Percentiles rank a stretch among this genome's conserved stretches.
phyloP scores from a whole-genome alignment of 2,888 invertebrate species.

The Rotaria macrura region DNA sequence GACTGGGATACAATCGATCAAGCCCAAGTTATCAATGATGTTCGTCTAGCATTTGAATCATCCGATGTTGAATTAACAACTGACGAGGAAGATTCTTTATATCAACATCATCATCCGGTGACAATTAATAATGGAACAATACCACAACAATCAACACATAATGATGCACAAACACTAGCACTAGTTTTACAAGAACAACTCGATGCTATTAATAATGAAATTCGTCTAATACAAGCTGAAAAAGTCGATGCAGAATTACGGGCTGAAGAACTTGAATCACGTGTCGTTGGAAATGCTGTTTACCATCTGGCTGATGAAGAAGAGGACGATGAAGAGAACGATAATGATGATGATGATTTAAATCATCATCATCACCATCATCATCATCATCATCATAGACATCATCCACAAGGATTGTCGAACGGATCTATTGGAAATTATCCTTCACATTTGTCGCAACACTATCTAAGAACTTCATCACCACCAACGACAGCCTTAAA shows the following conservation, averaged over 20 bases:
- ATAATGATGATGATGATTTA: background rate
- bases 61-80: slow-evolving; percentile 51
- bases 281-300: slow-evolving; percentile 55
- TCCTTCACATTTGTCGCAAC: background rate
- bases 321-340: background rate
- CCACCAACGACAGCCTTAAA: too few relatives aligned
- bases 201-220: slow-evolving; percentile 96
- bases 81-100: slow-evolving; percentile 22
- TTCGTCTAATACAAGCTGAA: slow-evolving; percentile 68
- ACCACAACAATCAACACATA: background rate
- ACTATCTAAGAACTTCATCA: background rate
- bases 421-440: background rate
- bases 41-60: slow-evolving; percentile 81
- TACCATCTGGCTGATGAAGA: background rate
- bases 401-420: background rate
- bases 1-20: slow-evolving; percentile 91
- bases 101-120: background rate
- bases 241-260: slow-evolving; percentile 73
- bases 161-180: slow-evolving; percentile 87
- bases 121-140: background rate
- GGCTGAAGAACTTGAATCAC: slow-evolving; percentile 89
- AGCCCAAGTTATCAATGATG: slow-evolving; percentile 71
- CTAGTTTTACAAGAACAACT: slow-evolving; percentile 97
- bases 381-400: background rate
- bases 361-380: background rate